Conservation (phyloP, 2,113 vertebrate genomes). For the Urocolius indicus region DNA sequence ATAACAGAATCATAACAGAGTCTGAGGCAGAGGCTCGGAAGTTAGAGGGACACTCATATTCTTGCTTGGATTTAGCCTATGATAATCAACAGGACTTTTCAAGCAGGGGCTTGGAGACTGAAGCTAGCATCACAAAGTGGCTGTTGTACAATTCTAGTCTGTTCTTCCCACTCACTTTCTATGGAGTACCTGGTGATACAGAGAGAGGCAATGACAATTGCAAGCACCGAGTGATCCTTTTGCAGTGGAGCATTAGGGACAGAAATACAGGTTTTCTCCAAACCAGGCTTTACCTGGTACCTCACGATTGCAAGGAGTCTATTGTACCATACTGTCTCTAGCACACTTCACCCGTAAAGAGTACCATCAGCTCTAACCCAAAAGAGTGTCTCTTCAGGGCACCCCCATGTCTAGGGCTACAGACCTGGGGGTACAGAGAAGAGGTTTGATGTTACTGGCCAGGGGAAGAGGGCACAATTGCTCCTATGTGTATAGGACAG, state of each 20-base stretch:
- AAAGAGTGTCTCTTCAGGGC: neutral
- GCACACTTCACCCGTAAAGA: neutral
- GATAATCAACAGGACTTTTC: neutral
- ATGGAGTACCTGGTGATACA: neutral
- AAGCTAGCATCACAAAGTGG: neutral
- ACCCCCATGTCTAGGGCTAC: neutral
- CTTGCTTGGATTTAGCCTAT: neutral
- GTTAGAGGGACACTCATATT: accelerated
- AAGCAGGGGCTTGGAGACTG: neutral
- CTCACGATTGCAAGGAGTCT: neutral
- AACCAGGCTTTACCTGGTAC: neutral
- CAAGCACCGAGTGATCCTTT: neutral
- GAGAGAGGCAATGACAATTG: neutral
- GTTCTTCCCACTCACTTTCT: neutral
- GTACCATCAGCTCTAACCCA: neutral
- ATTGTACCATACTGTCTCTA: neutral
- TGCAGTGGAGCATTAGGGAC: neutral
- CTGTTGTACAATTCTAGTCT: neutral
- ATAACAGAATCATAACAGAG: neutral
- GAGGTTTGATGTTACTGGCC: neutral
- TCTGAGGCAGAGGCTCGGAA: neutral
- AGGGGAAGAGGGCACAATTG: neutral
- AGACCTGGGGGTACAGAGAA: neutral
- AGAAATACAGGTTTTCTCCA: neutral
- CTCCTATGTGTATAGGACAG: accelerated